These are phyloP conservation scores for Oryzias sinensis DNA, from an alignment of 2,797 vertebrate genomes.

Conservation along the genomic window DNA sequence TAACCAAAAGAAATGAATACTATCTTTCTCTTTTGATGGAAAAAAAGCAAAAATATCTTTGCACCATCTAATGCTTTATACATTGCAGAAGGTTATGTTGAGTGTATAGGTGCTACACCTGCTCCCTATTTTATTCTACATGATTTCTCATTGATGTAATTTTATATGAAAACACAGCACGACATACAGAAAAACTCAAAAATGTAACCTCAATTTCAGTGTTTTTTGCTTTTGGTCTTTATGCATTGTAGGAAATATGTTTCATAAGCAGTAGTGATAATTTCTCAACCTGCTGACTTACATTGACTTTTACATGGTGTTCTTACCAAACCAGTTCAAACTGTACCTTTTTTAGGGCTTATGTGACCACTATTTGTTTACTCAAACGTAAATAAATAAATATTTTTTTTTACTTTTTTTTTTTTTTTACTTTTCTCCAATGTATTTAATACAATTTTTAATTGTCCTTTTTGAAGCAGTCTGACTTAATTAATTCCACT, in stretches of 20 bases:
- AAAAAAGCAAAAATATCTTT: too few species aligned
- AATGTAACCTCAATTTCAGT: slow-evolving; percentile 31
- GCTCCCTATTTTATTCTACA: too few species aligned
- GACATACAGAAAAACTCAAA: slow-evolving; percentile 23
- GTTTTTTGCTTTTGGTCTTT: slow-evolving; percentile 30
- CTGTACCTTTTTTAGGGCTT: slow-evolving; percentile 43
- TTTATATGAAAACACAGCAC: background rate
- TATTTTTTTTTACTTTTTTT: background rate
- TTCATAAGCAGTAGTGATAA: slow-evolving; percentile 26
- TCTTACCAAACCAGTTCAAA: slow-evolving; percentile 40
- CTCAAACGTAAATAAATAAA: slow-evolving; percentile 28
- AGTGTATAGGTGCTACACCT: too few species aligned
- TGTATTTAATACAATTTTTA: slow-evolving; percentile 38
- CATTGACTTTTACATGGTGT: slow-evolving; percentile 44
- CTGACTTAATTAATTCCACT: slow-evolving; percentile 20
- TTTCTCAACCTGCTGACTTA: slow-evolving; percentile 63
- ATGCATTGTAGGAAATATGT: slow-evolving; percentile 36
- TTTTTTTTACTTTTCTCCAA: slow-evolving; percentile 31
- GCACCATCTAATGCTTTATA: too few species aligned
- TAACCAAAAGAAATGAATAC: too few species aligned
- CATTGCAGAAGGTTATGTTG: too few species aligned
- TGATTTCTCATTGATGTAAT: slow-evolving; percentile 25
- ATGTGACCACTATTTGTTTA: slow-evolving; percentile 47
- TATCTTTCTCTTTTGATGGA: too few species aligned
- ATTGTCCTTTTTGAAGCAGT: slow-evolving; percentile 11